phyloP scores from a whole-genome alignment of 2,797 vertebrate species.

The Sarcophilus harrisii region DNA sequence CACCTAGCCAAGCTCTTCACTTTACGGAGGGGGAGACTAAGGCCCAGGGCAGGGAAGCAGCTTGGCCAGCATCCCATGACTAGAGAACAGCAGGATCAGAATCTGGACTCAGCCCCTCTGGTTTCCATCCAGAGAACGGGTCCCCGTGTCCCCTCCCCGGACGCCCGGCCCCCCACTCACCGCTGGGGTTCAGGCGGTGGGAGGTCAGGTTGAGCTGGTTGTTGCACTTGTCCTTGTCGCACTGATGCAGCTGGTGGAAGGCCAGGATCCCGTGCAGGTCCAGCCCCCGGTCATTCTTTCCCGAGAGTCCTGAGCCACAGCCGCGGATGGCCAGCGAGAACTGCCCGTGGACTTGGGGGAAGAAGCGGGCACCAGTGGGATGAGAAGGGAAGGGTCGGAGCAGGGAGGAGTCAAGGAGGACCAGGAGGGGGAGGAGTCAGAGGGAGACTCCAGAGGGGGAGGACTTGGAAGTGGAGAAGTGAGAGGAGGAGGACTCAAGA shows the following conservation, averaged over 20 bases:
- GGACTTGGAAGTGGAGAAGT: too few relatives aligned
- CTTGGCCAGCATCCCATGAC: background rate
- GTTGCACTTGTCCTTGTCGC: constrained; percentile 78
- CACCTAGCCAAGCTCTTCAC: background rate
- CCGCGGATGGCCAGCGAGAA: constrained; percentile 78
- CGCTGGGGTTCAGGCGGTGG: constrained; percentile 59
- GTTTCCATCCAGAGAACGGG: accelerated
- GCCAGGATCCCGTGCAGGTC: constrained; percentile 78
- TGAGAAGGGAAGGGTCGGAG: background rate
- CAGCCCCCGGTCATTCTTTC: constrained; percentile 80
- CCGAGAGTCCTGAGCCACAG: constrained; percentile 74
- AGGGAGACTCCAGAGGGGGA: background rate
- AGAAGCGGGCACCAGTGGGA: background rate
- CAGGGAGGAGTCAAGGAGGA: background rate
- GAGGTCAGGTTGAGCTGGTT: constrained; percentile 74
- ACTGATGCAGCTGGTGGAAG: constrained; percentile 80
- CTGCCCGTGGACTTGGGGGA: constrained; percentile 76
- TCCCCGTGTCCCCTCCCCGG: accelerated
- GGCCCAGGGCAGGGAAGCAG: too few relatives aligned
- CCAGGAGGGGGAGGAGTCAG: too few relatives aligned
- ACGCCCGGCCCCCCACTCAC: constrained; percentile 33
- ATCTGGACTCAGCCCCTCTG: background rate
- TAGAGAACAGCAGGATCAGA: background rate
- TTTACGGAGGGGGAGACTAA: background rate
- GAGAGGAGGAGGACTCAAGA: accelerated